These are phyloP conservation scores for Argynnis bischoffii DNA, from an alignment of 2,888 invertebrate genomes.

Conservation along the genomic window DNA sequence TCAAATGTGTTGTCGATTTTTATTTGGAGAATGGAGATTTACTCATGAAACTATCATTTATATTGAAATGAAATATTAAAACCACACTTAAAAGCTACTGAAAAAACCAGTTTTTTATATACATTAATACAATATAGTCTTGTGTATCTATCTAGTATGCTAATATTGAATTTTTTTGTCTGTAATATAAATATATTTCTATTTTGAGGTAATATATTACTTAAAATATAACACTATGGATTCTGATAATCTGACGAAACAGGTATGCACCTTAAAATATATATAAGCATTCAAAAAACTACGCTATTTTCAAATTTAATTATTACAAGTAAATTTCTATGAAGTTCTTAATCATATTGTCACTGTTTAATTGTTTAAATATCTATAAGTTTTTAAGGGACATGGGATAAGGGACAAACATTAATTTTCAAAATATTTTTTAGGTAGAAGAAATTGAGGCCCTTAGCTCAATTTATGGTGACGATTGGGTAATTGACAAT, in stretches of 20 bases:
- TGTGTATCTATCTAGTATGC: no score
- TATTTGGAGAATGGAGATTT: no score
- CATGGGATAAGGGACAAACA: background rate
- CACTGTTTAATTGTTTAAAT: no score
- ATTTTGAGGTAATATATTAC: background rate
- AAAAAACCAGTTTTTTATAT: no score
- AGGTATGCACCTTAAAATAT: conserved; percentile 36
- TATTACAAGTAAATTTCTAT: background rate
- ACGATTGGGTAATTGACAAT: conserved; percentile 85
- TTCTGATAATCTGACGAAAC: conserved; percentile 55
- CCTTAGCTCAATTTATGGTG: conserved; percentile 86
- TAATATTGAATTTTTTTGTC: background rate
- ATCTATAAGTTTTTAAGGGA: no score
- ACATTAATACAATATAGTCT: no score
- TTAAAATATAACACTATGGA: conserved; percentile 49
- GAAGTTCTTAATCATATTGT: no score
- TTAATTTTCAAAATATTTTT: conserved; percentile 17
- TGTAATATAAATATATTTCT: background rate
- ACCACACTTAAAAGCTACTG: no score
- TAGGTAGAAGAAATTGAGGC: conserved; percentile 88
- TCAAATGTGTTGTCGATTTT: no score
- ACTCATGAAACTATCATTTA: no score
- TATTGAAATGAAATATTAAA: no score
- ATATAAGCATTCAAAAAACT: background rate
- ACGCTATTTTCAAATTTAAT: background rate